Evolutionary conservation across 2,797 vertebrate species (phyloP).

Genomic region (Dipus sagitta): DNA sequence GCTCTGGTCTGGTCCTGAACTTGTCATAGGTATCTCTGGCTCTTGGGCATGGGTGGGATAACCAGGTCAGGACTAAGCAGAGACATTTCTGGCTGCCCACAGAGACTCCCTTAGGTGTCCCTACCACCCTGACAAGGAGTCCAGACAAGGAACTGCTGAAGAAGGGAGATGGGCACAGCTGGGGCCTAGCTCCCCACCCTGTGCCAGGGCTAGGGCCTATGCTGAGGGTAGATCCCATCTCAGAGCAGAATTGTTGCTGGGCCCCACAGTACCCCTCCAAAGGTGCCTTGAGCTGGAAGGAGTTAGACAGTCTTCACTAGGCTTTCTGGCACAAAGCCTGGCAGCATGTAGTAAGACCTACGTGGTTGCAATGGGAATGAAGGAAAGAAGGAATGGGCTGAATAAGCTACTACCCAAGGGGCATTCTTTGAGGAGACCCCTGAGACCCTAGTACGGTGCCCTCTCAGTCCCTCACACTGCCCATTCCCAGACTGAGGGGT

Average conservation of each 20-base stretch:
- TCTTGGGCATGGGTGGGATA: background rate
- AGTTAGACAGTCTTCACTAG: too few species aligned
- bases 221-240: too few species aligned
- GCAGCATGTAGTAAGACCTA: background rate
- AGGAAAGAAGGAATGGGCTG: too few species aligned
- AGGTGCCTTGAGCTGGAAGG: background rate
- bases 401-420: background rate
- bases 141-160: conserved; percentile 8
- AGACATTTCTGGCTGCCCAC: background rate
- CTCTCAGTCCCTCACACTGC: background rate
- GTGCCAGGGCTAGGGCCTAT: background rate
- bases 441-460: background rate
- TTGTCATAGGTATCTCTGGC: background rate
- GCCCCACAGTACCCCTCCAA: background rate
- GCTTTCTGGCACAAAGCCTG: background rate
- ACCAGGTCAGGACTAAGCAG: background rate
- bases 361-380: too few species aligned
- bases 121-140: background rate
- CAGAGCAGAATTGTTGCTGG: background rate
- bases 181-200: background rate
- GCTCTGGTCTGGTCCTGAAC: background rate
- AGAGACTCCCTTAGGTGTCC: background rate
- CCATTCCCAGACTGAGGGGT: background rate
- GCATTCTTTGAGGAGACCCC: background rate
- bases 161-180: background rate